Conservation (phyloP, 1,140 invertebrate genomes). For the Conopomorpha cramerella region DNA sequence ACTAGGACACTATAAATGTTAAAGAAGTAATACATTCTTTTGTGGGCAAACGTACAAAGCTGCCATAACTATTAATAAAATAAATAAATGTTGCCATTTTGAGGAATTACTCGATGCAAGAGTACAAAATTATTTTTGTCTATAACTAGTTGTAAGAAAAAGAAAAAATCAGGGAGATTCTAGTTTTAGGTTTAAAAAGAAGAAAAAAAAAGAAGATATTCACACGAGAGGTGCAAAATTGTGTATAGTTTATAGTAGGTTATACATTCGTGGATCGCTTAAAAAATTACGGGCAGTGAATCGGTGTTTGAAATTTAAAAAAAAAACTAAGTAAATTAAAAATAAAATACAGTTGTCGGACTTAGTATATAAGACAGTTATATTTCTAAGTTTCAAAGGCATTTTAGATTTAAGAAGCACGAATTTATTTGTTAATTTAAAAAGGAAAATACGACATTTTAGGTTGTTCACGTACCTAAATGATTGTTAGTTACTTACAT, state of each 20-base stretch:
- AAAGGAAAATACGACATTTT: too few relatives aligned
- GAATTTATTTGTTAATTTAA: conserved; percentile 59
- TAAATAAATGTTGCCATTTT: conserved; percentile 40
- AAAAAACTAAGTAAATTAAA: too few relatives aligned
- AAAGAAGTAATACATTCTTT: conserved; percentile 11
- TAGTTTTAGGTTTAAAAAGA: conserved; percentile 39
- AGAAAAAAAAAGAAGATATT: too few relatives aligned
- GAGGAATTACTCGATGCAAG: conserved; percentile 40
- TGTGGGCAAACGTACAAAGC: conserved; percentile 36
- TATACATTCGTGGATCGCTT: not conserved
- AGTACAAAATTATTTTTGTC: conserved; percentile 61
- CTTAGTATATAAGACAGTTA: too few relatives aligned
- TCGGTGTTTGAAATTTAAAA: too few relatives aligned
- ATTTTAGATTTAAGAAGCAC: conserved; percentile 49
- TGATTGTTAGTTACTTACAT: too few relatives aligned
- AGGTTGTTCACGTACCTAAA: too few relatives aligned
- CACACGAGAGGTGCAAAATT: conserved; percentile 47
- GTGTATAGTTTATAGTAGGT: conserved; percentile 20
- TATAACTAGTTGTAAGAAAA: conserved; percentile 56
- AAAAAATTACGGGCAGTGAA: not conserved
- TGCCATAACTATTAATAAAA: conserved; percentile 42
- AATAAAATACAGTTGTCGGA: too few relatives aligned
- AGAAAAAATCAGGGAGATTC: conserved; percentile 47
- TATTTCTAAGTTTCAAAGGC: conserved; percentile 12
- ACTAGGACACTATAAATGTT: not conserved